A percentile compares a stretch with the other conserved stretches of the same genome.
These are phyloP conservation scores for Caenorhabditis sulstoni DNA, from an alignment of 2,888 invertebrate genomes.

Conservation along the genomic window DNA sequence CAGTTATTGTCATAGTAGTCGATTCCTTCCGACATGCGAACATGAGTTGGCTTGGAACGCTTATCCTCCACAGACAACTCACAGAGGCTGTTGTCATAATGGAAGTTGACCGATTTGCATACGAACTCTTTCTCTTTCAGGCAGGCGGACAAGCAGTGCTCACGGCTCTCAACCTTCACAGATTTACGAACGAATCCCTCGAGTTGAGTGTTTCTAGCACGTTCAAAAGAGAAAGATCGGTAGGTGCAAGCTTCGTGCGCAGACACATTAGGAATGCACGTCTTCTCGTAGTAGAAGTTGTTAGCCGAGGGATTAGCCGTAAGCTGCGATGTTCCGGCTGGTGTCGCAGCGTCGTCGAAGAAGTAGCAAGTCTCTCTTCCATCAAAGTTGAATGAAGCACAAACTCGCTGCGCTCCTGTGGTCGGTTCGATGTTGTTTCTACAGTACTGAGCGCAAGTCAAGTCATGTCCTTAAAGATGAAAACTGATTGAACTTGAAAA, in stretches of 20 bases:
- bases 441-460: constrained; percentile 80
- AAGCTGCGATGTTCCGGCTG: constrained; percentile 78
- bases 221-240: constrained; percentile 82
- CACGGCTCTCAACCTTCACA: constrained; percentile 81
- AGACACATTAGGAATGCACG: constrained; percentile 80
- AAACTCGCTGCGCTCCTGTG: constrained; percentile 80
- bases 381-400: constrained; percentile 81
- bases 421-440: constrained; percentile 81
- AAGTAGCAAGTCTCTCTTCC: constrained; percentile 81
- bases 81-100: constrained; percentile 81
- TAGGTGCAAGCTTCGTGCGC: constrained; percentile 81
- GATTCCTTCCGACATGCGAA: constrained; percentile 82
- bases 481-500: neutral
- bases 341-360: constrained; percentile 81
- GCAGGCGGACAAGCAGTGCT: constrained; percentile 83
- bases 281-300: constrained; percentile 81
- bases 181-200: constrained; percentile 82
- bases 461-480: constrained; percentile 74
- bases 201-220: constrained; percentile 83
- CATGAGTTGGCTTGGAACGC: constrained; percentile 82
- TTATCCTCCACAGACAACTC: constrained; percentile 83
- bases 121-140: constrained; percentile 82
- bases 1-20: constrained; percentile 84
- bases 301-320: constrained; percentile 80
- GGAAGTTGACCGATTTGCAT: constrained; percentile 83